Percentiles rank a stretch among this genome's conserved stretches.
Conservation (phyloP, 2,113 vertebrate species). For the Mixornis gularis region DNA sequence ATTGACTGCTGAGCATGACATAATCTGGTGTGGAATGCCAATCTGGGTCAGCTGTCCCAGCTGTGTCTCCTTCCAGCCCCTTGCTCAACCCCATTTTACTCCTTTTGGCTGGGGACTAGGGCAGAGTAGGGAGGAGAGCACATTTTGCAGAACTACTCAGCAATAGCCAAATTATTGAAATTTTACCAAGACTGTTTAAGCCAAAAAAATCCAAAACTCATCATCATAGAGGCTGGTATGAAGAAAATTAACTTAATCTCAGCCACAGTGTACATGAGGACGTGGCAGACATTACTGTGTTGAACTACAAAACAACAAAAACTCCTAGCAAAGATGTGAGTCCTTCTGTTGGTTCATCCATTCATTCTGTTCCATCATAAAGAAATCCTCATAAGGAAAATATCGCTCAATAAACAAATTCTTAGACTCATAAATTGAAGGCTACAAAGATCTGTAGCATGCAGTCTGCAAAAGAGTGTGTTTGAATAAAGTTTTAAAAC, state of each 20-base stretch:
- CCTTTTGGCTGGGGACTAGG: fast-evolving
- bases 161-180: fast-evolving
- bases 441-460: neutral
- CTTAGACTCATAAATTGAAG: neutral
- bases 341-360: neutral
- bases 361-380: neutral
- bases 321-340: neutral
- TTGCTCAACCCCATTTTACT: neutral
- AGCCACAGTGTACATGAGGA: neutral
- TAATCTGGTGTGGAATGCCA: neutral
- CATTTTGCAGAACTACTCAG: neutral
- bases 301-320: neutral
- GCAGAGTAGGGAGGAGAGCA: neutral
- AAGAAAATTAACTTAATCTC: neutral
- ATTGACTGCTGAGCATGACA: neutral
- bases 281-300: neutral
- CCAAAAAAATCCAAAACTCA: neutral
- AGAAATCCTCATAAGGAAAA: neutral
- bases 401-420: neutral
- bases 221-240: neutral
- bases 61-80: neutral
- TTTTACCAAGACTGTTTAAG: neutral
- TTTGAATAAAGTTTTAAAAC: neutral
- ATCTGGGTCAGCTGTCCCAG: neutral
- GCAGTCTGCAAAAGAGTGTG: neutral